Evolutionary conservation across 2,888 invertebrate genomes (phyloP).

Genomic region (Litoditis marina): DNA sequence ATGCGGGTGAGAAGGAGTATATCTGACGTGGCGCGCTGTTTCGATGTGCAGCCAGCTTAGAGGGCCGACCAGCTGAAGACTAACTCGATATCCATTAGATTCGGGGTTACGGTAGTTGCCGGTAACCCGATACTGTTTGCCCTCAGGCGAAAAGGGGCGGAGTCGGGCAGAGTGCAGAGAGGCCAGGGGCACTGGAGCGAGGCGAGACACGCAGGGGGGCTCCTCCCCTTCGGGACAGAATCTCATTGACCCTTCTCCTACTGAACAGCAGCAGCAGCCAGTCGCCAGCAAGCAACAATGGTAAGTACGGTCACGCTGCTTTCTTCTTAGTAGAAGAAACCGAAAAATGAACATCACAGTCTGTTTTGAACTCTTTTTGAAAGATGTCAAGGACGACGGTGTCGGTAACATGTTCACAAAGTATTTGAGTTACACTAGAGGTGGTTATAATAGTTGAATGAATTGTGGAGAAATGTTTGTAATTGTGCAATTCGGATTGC

Average conservation of each 20-base stretch:
- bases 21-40: no score
- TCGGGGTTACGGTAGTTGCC: conserved; percentile 5
- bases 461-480: no score
- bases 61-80: conserved; percentile 2
- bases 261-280: background rate
- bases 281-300: conserved; percentile 3
- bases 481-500: no score
- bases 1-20: no score
- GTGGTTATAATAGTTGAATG: no score
- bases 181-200: background rate
- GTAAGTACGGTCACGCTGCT: background rate
- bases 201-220: background rate
- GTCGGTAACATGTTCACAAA: no score
- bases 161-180: background rate
- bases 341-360: no score
- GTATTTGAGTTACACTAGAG: no score
- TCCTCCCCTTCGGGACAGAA: background rate
- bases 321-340: no score
- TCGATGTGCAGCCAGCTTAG: conserved; percentile 1
- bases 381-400: no score
- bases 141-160: conserved; percentile 3
- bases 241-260: conserved; percentile 10
- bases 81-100: conserved; percentile 12
- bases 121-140: conserved; percentile 21
- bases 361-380: no score